Base-by-base conservation (phyloP, 37 sponge, comb jelly and placozoan genomes). In the Trichoplax adhaerens region DNA sequence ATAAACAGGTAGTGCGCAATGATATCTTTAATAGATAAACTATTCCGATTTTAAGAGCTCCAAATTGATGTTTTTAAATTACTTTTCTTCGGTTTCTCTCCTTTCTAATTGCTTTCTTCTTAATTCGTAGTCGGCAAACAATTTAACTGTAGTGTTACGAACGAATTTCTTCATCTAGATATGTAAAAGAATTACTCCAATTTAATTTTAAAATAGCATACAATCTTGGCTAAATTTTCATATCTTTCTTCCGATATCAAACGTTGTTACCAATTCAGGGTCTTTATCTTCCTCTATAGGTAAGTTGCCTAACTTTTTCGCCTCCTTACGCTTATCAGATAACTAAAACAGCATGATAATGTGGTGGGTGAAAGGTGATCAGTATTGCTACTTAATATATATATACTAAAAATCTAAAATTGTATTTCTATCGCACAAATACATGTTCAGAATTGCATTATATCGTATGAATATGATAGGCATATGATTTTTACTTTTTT, bases 51-150 rank as follows among this genome's bases (percentile, higher is more conserved):
- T 29, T 29, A 29, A 29, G 29, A 29, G 29, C 29, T 29, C 29
- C 29, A 29, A 29, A 29, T 29, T 29, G 29, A 53, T 48, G 10
- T 2, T 50, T 46, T 48, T 53, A 5, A 56, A 63, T 48, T 74
- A 83, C 88, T 80, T 86, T 62, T 95, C 96, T 46, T 60, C 66
- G 48, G 70, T 65, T 8, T 95, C 96, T 58, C 72, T 53, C 65
- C 83, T 88, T 54, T 84, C 96, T 68, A 87, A 70, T 56, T 84
- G 74, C 62, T 85, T 77, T 78, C 81, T 90, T 64, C 81, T 79
- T 2, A 85, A 78, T 70, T 95, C 88, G 61, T 83, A 78, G 68
- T 95, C 96, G 29, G 88, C 91, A 69, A 95, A 85, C 63, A 91
- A 73, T 80, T 90, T 95, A 5, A 81, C 82, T 50, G 82, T 77